These are phyloP conservation scores for Myotis planiceps DNA, from an alignment of 2,797 vertebrate genomes.

Conservation along the genomic window DNA sequence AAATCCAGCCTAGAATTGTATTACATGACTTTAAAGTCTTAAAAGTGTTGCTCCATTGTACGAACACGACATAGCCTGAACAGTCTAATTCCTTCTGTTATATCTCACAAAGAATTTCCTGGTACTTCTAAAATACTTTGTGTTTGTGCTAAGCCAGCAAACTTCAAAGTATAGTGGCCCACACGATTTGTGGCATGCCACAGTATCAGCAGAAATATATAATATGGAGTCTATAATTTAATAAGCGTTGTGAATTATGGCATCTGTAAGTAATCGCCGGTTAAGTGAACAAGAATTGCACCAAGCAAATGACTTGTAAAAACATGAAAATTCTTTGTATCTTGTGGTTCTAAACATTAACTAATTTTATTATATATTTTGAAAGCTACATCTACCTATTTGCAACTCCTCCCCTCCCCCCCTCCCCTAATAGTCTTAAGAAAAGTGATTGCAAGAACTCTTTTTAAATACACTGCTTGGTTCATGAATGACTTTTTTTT, in stretches of 20 bases:
- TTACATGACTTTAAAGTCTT: conserved; percentile 92
- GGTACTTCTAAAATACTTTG: conserved; percentile 80
- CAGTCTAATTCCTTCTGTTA: conserved; percentile 84
- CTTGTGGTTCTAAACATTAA: conserved; percentile 20
- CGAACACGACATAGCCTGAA: conserved; percentile 84
- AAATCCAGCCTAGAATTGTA: conserved; percentile 89
- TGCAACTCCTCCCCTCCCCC: not conserved
- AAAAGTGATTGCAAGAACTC: not conserved
- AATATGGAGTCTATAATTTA: conserved; percentile 29
- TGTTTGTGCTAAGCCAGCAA: conserved; percentile 74
- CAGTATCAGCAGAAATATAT: conserved; percentile 55
- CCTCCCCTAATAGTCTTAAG: not conserved
- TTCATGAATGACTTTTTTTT: conserved; percentile 46
- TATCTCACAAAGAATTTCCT: conserved; percentile 85
- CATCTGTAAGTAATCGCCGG: not conserved
- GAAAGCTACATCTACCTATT: not conserved
- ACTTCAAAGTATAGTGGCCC: not conserved
- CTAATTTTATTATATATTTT: conserved; percentile 21
- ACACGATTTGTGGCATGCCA: not conserved
- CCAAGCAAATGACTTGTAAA: not conserved
- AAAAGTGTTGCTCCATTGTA: conserved; percentile 88
- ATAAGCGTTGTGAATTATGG: not conserved
- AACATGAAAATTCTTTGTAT: not conserved
- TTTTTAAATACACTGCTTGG: not conserved
- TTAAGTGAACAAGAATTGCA: conserved; percentile 2